Base-by-base conservation (phyloP, 2,113 vertebrate genomes). In the Syngnathus scovelli region DNA sequence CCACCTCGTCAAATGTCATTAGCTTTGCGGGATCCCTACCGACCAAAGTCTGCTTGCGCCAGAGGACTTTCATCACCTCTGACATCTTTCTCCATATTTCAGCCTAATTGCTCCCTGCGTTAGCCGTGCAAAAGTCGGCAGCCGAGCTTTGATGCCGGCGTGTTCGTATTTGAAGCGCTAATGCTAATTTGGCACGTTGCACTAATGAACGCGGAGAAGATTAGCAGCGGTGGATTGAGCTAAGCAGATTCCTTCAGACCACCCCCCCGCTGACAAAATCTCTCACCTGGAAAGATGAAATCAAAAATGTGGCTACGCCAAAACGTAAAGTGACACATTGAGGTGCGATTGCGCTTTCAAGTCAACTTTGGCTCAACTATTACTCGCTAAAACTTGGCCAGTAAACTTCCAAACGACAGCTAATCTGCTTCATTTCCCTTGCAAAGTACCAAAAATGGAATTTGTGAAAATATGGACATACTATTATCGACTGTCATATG, bases 241-340 rank as follows among this genome's bases (percentile, higher is more conserved):
- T 84, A 83, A 76, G 78, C 70, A 64, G 83, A 70, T 83, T 79
- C 61, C 71, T 64, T 38, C 38, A 7, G 71, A 54, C 67, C 15
- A 72, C 84, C 80, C 78, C 27, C 86, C 84, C 63, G 77, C 84
- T 76, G 82, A 61, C 38, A 63, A 74, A 80, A 69, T 62, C 82
- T 75, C 65, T 27, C 19, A 70, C 83, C 63, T 71, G 67, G 49
- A 36, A 44, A n/a, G 58, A 11, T 68, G 79, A 72, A 66, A 68
- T 81, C 21, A 74, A 69, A 70, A 68, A 39, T 66, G 36, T 7
- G 44, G 36, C 70, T 33, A 16, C 46, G 15, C 1, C 1, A 8
- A 59, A 75, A 48, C 60, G 15, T 54, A 67, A 49, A 21, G 18
- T 51, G 48, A 55, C 66, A 61, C 33, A 21, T 19, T 39, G 13